A percentile compares a stretch with the other conserved stretches of the same genome.
These are phyloP conservation scores for Holocentrus rufus DNA, from an alignment of 2,797 vertebrate species.

Conservation along the genomic window DNA sequence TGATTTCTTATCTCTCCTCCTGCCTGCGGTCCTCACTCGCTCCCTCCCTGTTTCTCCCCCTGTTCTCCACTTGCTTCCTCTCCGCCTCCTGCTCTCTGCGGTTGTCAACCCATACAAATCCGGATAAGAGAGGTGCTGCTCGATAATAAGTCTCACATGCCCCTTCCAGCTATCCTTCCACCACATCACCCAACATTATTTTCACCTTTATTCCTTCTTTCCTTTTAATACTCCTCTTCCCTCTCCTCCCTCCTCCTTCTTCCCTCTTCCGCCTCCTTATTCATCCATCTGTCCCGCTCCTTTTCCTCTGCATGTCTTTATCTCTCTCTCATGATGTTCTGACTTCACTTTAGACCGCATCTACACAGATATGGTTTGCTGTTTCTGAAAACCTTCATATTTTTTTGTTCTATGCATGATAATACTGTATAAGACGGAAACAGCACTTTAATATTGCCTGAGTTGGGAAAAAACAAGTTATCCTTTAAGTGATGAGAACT, in stretches of 20 bases:
- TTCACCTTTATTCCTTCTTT: slow-evolving; percentile 47
- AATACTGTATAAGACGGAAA: too few relatives aligned
- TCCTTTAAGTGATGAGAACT: too few relatives aligned
- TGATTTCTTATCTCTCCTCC: slow-evolving; percentile 3
- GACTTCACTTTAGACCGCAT: too few relatives aligned
- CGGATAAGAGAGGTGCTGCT: slow-evolving; percentile 47
- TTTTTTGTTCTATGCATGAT: too few relatives aligned
- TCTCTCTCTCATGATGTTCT: background rate
- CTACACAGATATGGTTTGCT: too few relatives aligned
- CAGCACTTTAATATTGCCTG: too few relatives aligned
- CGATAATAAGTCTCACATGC: slow-evolving; percentile 60
- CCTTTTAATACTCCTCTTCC: background rate
- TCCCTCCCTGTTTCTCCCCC: slow-evolving; percentile 12
- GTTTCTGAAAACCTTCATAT: too few relatives aligned
- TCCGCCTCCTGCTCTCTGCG: slow-evolving; percentile 23
- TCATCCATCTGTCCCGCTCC: background rate
- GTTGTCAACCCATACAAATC: slow-evolving; percentile 47
- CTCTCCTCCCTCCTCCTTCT: background rate
- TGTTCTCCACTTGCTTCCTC: slow-evolving; percentile 12
- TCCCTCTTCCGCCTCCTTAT: background rate
- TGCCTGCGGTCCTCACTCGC: background rate
- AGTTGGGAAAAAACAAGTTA: too few relatives aligned
- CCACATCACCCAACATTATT: slow-evolving; percentile 39
- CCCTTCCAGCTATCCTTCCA: slow-evolving; percentile 42
- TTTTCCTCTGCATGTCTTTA: background rate